Conservation (phyloP, 2,888 invertebrate species). For the Tenthredo scrophulariae region DNA sequence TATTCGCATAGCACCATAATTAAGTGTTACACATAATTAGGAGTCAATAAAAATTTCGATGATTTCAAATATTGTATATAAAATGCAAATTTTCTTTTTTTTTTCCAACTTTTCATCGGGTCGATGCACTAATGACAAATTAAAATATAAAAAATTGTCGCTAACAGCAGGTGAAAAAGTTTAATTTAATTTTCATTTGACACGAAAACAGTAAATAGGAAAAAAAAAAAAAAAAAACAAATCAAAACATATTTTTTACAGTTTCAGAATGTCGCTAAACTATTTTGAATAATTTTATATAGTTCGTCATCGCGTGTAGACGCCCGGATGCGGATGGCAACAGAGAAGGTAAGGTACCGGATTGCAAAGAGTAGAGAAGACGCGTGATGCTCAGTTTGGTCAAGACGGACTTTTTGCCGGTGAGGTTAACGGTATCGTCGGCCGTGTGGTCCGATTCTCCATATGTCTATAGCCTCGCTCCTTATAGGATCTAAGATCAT, state of each 20-base stretch:
- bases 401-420: conserved; percentile 31
- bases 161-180: neutral
- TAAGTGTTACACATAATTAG: no score
- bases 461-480: conserved; percentile 59
- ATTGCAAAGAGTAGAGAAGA: conserved; percentile 41
- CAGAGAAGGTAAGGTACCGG: conserved; percentile 38
- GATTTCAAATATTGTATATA: no score
- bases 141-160: neutral
- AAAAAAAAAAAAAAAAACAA: neutral
- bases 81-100: neutral
- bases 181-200: neutral
- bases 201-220: no score
- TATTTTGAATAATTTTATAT: neutral
- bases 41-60: no score
- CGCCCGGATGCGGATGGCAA: conserved; percentile 44
- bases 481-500: conserved; percentile 32
- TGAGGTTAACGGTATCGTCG: conserved; percentile 66
- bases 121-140: neutral
- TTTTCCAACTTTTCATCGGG: neutral
- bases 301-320: neutral
- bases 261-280: conserved; percentile 3
- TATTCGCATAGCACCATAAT: neutral
- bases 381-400: conserved; percentile 47
- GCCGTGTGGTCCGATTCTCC: conserved; percentile 70
- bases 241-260: neutral